These are phyloP conservation scores for Danio choprae DNA, from an alignment of 2,797 vertebrate genomes.

Conservation along the genomic window DNA sequence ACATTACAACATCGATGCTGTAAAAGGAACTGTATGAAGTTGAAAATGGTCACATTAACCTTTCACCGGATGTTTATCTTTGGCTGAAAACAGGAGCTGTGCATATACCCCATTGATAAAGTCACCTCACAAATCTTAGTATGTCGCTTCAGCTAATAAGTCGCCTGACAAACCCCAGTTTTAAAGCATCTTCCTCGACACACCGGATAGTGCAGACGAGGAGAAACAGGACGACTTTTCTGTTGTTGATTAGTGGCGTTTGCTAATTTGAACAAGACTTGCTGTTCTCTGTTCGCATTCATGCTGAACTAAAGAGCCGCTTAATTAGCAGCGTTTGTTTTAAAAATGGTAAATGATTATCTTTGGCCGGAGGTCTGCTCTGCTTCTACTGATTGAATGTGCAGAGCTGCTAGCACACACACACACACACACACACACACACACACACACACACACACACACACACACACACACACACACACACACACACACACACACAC, in stretches of 20 bases:
- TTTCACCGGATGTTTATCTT: too few relatives aligned
- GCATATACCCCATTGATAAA: not conserved
- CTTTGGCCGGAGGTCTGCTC: not conserved
- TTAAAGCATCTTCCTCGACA: not conserved
- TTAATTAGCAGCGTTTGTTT: conserved; percentile 40
- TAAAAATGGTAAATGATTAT: conserved; percentile 34
- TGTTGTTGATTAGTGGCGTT: conserved; percentile 6
- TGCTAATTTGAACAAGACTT: conserved; percentile 13
- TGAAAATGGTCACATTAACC: too few relatives aligned
- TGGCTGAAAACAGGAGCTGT: too few relatives aligned
- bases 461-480: not conserved
- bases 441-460: conserved; percentile 1
- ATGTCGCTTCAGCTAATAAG: conserved; percentile 6
- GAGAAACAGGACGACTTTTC: not conserved
- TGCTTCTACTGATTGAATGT: not conserved
- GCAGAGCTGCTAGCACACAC: not conserved
- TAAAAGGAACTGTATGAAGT: too few relatives aligned
- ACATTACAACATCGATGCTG: too few relatives aligned
- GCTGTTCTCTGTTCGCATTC: conserved; percentile 7
- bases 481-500: not conserved
- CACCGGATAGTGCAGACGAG: not conserved
- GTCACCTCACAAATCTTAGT: not conserved
- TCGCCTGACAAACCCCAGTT: conserved; percentile 2
- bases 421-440: conserved; percentile 29
- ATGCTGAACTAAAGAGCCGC: not conserved